A percentile compares a stretch with the other conserved stretches of the same genome.
Evolutionary conservation across 2,113 vertebrate species (phyloP).

Genomic region (Phodopus roborovskii): DNA sequence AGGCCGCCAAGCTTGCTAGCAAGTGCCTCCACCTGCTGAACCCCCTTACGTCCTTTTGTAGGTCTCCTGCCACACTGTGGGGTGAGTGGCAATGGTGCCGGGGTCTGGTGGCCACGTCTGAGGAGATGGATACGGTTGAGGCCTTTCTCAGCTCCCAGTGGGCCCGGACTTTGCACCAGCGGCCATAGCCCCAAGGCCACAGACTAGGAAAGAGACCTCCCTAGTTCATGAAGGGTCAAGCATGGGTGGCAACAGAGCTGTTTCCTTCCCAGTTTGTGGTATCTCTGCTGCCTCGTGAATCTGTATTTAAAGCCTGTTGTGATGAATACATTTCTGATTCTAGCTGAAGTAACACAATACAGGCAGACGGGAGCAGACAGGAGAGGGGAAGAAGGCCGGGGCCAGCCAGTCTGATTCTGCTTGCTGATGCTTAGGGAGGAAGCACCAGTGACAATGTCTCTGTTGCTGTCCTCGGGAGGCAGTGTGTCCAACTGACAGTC

Average conservation of each 20-base stretch:
- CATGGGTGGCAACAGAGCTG: not conserved
- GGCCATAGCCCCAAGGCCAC: not conserved
- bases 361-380: not conserved
- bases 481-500: not conserved
- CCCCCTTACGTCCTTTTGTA: not conserved
- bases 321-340: not conserved
- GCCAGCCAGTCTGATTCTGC: not conserved
- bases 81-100: too few species aligned
- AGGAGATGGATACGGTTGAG: not conserved
- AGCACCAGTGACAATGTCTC: too few species aligned
- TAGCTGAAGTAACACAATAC: not conserved
- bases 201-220: not conserved
- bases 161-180: not conserved
- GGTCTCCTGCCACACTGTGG: not conserved
- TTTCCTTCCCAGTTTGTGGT: not conserved
- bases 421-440: not conserved
- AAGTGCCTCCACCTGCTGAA: not conserved
- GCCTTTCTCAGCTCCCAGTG: not conserved
- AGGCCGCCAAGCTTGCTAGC: not conserved
- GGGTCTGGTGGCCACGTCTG: not conserved
- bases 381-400: not conserved
- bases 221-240: not conserved
- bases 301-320: not conserved
- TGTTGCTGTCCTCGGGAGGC: not conserved
- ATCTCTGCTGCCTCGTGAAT: not conserved